Base-by-base conservation (phyloP, 2,888 invertebrate genomes). In the Hetaerina titia region DNA sequence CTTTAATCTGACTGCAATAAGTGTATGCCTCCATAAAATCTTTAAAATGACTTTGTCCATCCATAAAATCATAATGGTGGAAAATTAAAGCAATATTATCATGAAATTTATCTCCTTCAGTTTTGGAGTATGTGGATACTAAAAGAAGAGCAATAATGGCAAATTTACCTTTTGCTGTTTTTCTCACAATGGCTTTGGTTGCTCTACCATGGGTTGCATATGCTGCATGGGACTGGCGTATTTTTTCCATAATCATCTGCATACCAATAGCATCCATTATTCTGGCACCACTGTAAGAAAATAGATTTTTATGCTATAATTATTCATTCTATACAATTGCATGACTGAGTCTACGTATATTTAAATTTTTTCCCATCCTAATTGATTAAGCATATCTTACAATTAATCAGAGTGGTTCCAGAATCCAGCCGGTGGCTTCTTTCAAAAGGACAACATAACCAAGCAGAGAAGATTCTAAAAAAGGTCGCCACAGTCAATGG, bases 371-470 rank as follows among this genome's bases (percentile, higher is more conserved):
- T 22, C 7, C 11, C 81, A 13, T 31, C 45, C 7, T 7, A 60
- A 81, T 81, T 15, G 22, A 69, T 58, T 60, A 5, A 25, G 0
- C 15, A 9, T 74, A 56, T 69, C n/a, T 69, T 74, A 57, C 22
- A 19, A n/a, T 13, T 56, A 56, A 69, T 7, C 69, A 92, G 92
- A 45, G 92, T 97, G n/a, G 97, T 97, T 2, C 97, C 97, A 0
- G 97, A 98, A 96, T 97, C 97, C 96, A 97, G 97, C 0, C 97
- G 97, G 95, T 98, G 98, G 98, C 96, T 97, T 60, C 96, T 97
- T 19, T 97, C 97, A 95, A 97, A 97, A 96, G 97, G 97, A 60
- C 96, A 97, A 95, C 97, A 97, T 17, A 97, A 97, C 6, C 96
- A 97, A 95, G 97, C 97, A 0, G 96, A 97, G 13, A 95, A 96